Evolutionary conservation across 92 coral and sea anemone genomes (phyloP).

Genomic region (Epizoanthus fatuus): DNA sequence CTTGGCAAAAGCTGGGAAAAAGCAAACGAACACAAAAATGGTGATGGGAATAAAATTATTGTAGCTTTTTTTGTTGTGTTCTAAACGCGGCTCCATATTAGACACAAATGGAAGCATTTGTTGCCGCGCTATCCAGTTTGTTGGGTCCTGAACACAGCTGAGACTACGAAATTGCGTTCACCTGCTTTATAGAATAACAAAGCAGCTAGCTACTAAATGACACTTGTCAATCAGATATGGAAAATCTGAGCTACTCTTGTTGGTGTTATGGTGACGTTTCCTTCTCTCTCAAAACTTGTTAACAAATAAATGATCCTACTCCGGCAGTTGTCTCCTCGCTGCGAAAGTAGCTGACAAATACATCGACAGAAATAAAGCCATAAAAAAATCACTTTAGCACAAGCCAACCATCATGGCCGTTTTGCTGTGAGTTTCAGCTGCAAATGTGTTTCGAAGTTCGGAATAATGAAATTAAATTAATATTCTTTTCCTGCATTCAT

Average conservation of each 20-base stretch:
- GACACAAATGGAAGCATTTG: constrained; percentile 4
- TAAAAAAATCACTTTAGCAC: too few species aligned
- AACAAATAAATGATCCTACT: too few species aligned
- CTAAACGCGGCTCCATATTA: not conserved
- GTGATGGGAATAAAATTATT: not conserved
- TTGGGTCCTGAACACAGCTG: constrained; percentile 16
- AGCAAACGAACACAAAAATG: not conserved
- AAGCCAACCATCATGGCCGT: too few species aligned
- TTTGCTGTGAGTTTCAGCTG: too few species aligned
- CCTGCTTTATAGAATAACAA: not conserved
- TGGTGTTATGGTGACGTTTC: too few species aligned
- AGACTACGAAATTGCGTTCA: not conserved
- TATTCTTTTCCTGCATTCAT: too few species aligned
- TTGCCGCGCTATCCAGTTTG: not conserved
- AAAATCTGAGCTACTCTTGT: not conserved
- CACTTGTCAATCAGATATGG: constrained; percentile 6
- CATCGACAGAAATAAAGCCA: too few species aligned
- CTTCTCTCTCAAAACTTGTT: too few species aligned
- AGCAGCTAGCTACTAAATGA: not conserved
- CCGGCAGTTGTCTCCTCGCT: too few species aligned
- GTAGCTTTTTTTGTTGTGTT: not conserved
- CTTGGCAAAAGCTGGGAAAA: not conserved
- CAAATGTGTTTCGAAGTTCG: too few species aligned
- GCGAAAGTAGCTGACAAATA: too few species aligned
- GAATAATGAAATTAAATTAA: too few species aligned